Conservation (phyloP, 2,888 invertebrate genomes). For the Xestoiulus laeticollis region DNA sequence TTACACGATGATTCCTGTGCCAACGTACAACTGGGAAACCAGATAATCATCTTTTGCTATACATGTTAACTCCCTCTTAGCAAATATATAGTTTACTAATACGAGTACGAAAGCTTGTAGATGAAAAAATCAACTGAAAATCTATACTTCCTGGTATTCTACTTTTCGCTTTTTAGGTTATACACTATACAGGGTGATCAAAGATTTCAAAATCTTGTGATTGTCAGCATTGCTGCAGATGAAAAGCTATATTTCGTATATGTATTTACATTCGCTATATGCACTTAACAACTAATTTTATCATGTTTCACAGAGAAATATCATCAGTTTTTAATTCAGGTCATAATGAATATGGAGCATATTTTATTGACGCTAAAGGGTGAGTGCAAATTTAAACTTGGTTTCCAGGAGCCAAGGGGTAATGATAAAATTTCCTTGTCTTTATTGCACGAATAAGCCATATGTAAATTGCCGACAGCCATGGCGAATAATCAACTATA, state of each 20-base stretch:
- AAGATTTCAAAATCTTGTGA: background rate
- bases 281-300: background rate
- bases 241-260: background rate
- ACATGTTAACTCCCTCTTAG: background rate
- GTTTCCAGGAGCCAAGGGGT: background rate
- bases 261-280: background rate
- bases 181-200: background rate
- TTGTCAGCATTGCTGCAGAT: background rate
- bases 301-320: background rate
- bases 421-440: background rate
- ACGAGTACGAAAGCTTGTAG: background rate
- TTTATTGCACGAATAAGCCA: background rate
- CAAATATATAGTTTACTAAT: background rate
- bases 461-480: background rate
- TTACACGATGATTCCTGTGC: background rate
- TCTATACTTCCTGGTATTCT: background rate
- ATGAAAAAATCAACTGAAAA: background rate
- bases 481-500: background rate
- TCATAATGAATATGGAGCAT: background rate
- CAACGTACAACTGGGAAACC: background rate
- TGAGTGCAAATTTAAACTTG: background rate
- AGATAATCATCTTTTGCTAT: background rate
- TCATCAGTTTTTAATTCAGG: background rate
- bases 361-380: background rate
- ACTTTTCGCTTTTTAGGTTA: slow-evolving; percentile 2